Evolutionary conservation across 2,888 invertebrate species (phyloP), one percentile per base, ranked within the genome.

Genomic region (Agrochola lychnidis): DNA sequence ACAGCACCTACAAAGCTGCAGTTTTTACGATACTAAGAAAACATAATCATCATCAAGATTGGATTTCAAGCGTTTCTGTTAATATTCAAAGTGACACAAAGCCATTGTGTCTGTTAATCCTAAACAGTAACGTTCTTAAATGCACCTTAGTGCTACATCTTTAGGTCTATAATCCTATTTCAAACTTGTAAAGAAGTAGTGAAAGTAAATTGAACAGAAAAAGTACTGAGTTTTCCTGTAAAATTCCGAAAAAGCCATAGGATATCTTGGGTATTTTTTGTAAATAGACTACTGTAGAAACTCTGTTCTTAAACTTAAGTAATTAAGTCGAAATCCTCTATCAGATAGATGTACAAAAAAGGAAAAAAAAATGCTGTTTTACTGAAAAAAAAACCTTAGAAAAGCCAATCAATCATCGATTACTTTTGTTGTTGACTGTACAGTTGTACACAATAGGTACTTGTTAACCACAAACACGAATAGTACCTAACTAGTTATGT

Each of bases 161-260:
- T 79, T 48, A 63, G 53, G 4, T 72, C 30, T n/a, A 61, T 68
- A 61, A 57, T 79, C 25, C 16, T 14, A 25, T n/a, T 59, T 4
- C 4, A 62, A 53, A 68, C 36, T 51, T 40, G 12, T 36, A 48
- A 68, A 66, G 16, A 19, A 68, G 45, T 51, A 48, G 36, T 76
- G 63, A 69, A 84, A 73, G 69, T 76, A 66, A 40, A 59, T 22
- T 48, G 36, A 30, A 57, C 78, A 66, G 12, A 25, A 78, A 36
- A 57, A 51, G 22, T 25, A 45, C 56, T 40, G 5, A 45, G n/a
- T n/a, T 73, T 19, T 36, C 14, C 5, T 40, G 40, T 40, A 40
- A n/a, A 19, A 45, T 45, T 25, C 0, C 6, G 19, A 63, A 63
- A 19, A 36, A 22, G 4, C 16, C 5, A 25, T 25, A 25, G 7